Evolutionary conservation across 2,113 vertebrate species (phyloP), one percentile per base, ranked within the genome.

Genomic region (Corythoichthys intestinalis): DNA sequence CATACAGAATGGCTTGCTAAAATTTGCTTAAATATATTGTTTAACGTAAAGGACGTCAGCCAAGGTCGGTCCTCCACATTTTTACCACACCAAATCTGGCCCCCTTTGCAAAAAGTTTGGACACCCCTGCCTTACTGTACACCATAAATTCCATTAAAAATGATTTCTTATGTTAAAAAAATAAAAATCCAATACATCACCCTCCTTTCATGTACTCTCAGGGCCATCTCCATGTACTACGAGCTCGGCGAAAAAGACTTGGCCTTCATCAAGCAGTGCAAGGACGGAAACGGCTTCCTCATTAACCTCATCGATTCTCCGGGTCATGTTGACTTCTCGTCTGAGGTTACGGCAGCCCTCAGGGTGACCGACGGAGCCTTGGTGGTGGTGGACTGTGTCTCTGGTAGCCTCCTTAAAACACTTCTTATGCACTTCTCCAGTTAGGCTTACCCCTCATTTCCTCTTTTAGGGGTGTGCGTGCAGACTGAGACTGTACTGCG

Each of bases 221-320:
- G 96, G 44, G 96, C 95, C 20, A 98, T 98, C 82, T 98, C 96
- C 39, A 66, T 98, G 37, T 97, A 90, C 74, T 98, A 98, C 0
- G 96, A 98, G 77, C 94, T 98, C 1, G 87, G 75, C 1, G 95
- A 97, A 2, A 93, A 94, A 0, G 96, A 98, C 76, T 70, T 98
- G 91, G 94, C 94, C 0, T 98, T 98, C 79, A 98, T 98, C 88
- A 98, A 97, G 87, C 96, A 98, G 73, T 87, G 89, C 86, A 97
- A 95, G 70, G 96, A 98, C 1, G 96, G 96, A 12, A 93, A 92
- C 1, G 96, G 96, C 59, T 98, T 98, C 85, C 93, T 98, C 66
- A 98, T 98, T 85, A 98, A 98, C 86, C 85, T 98, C 75, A 98
- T 98, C 0, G 96, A 98, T 70, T 97, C 96, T 13, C 96, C 96